Evolutionary conservation across 2,888 invertebrate species (phyloP).

Genomic region (Cataglyphis albicans): DNA sequence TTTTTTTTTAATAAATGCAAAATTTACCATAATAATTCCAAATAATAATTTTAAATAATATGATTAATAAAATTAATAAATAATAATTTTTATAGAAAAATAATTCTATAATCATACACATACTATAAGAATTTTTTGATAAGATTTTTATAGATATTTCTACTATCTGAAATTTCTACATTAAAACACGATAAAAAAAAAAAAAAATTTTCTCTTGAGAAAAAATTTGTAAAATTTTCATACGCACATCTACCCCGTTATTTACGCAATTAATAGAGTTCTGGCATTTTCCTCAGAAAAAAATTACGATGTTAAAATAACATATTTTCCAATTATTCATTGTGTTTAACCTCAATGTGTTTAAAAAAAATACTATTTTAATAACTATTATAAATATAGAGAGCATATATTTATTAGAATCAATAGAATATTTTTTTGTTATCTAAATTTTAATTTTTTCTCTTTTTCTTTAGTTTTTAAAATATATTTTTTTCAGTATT

Average conservation of each 20-base stretch:
- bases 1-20: neutral
- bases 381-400: neutral
- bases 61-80: neutral
- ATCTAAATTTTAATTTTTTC: neutral
- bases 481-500: neutral
- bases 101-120: neutral
- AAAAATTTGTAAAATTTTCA: neutral
- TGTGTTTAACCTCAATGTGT: neutral
- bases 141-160: neutral
- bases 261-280: neutral
- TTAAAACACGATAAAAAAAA: neutral
- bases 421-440: neutral
- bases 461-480: neutral
- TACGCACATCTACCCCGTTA: neutral
- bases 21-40: neutral
- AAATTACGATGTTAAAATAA: neutral
- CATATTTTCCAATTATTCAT: neutral
- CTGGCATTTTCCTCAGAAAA: neutral
- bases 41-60: neutral
- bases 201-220: neutral
- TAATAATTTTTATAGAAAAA: neutral
- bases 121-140: neutral
- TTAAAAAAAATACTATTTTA: neutral
- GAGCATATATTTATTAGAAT: neutral
- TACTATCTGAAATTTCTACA: neutral